phyloP scores from a whole-genome alignment of 2,888 invertebrate genomes.

The Acrocera orbiculus region DNA sequence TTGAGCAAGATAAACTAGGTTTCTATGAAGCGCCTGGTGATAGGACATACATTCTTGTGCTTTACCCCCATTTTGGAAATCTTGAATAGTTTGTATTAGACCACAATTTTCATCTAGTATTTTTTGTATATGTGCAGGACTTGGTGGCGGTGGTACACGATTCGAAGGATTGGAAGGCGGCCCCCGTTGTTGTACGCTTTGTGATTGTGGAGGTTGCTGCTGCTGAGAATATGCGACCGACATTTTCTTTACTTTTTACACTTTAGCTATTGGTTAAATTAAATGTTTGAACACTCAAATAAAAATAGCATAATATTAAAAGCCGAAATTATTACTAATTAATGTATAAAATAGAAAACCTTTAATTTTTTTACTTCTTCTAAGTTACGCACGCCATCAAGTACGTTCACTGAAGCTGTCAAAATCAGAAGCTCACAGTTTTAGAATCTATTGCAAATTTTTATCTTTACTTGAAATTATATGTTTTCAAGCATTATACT shows the following conservation, averaged over 20 bases:
- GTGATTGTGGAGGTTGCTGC: conserved; percentile 18
- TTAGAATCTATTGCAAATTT: too few species aligned
- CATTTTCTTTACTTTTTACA: conserved; percentile 33
- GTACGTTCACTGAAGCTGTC: too few species aligned
- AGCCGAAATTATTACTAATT: too few species aligned
- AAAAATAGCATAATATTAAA: too few species aligned
- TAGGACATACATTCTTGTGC: conserved; percentile 83
- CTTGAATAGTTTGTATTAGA: conserved; percentile 90
- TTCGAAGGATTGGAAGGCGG: conserved; percentile 30
- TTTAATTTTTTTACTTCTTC: too few species aligned
- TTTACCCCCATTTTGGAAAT: conserved; percentile 91
- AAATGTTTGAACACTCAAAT: too few species aligned
- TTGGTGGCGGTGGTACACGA: conserved; percentile 50
- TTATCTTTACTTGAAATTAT: too few species aligned
- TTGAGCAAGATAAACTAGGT: conserved; percentile 88
- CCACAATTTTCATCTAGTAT: conserved; percentile 96
- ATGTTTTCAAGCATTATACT: too few species aligned
- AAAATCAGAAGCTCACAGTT: too few species aligned
- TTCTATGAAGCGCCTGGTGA: conserved; percentile 86
- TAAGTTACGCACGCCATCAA: too few species aligned
- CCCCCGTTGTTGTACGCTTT: conserved; percentile 18
- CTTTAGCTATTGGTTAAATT: too few species aligned
- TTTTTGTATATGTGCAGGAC: conserved; percentile 77
- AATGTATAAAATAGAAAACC: too few species aligned
- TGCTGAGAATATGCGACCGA: conserved; percentile 29